phyloP scores from a whole-genome alignment of 2,888 invertebrate genomes.

The Dioctria linearis region DNA sequence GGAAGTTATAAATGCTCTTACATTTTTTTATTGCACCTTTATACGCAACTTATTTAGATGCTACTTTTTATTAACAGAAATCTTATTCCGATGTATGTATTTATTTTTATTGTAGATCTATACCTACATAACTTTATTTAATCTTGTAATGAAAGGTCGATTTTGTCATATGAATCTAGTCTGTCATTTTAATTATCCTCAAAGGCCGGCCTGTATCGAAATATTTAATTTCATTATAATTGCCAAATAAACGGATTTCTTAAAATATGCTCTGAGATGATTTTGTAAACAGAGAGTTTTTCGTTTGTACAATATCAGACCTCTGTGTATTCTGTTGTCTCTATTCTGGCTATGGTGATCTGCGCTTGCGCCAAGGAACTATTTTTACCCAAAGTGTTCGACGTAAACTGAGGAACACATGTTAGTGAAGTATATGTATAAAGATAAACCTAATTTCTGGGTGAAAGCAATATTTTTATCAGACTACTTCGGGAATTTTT shows the following conservation, averaged over 20 bases:
- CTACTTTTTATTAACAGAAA: too few relatives aligned
- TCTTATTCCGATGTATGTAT: too few relatives aligned
- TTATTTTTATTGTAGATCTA: too few relatives aligned
- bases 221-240: background rate
- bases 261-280: background rate
- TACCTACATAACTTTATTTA: too few relatives aligned
- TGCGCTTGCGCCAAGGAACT: slow-evolving; percentile 34
- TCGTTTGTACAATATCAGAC: background rate
- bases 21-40: too few relatives aligned
- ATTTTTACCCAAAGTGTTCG: slow-evolving; percentile 40
- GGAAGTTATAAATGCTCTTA: too few relatives aligned
- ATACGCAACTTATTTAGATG: too few relatives aligned
- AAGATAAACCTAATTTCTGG: slow-evolving; percentile 25
- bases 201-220: too few relatives aligned
- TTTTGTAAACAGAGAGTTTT: slow-evolving; percentile 31
- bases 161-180: too few relatives aligned
- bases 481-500: slow-evolving; percentile 3
- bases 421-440: background rate
- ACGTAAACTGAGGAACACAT: slow-evolving; percentile 24
- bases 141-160: too few relatives aligned
- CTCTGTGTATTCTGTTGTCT: background rate
- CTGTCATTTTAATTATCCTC: too few relatives aligned
- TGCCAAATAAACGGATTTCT: background rate
- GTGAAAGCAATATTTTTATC: slow-evolving; percentile 22
- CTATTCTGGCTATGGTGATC: slow-evolving; percentile 6